Evolutionary conservation across 2,888 invertebrate genomes (phyloP), one percentile per base, ranked within the genome.

Genomic region (Anthophora plumipes): DNA sequence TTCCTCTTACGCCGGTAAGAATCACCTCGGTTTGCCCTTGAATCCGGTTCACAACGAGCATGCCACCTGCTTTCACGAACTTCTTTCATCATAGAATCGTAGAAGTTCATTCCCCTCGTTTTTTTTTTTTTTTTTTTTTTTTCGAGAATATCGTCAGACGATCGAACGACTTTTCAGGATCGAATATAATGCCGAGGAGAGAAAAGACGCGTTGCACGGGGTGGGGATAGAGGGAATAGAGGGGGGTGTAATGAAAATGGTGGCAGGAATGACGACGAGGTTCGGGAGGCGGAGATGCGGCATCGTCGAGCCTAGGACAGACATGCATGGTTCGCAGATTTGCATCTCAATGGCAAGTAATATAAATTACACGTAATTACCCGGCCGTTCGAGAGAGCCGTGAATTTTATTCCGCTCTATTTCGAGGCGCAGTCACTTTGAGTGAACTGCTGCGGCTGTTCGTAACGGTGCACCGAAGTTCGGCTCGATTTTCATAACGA

Each of bases 321-420:
- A 83, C 89, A 90, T 87, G 87, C 87, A 88, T 85, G 88, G 86
- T 76, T 86, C 87, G 80, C 84, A 77, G 87, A 93, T 93, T 93
- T 92, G 90, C 93, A 93, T 93, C 90, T 92, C 93, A 93, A 93
- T 93, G 89, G 91, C 87, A 87, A 91, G 92, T 93, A 93, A 93
- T 93, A 93, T 93, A 93, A 93, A 93, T 93, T 93, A 93, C 92
- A 91, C 90, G 91, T 91, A 93, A 93, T 93, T 93, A 93, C 93
- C 90, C 86, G 89, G 84, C 86, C 89, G 87, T 90, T 89, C 90
- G 88, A 86, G 89, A 90, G 89, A 88, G 89, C 89, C 85, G 86
- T 88, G 90, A 90, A 92, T 92, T 92, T 92, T 90, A 91, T 91
- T 91, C 88, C 87, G 85, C 84, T 89, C 90, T 85, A 89, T 90